phyloP scores from a whole-genome alignment of 2,888 invertebrate species.

The Gastrophysa polygoni region DNA sequence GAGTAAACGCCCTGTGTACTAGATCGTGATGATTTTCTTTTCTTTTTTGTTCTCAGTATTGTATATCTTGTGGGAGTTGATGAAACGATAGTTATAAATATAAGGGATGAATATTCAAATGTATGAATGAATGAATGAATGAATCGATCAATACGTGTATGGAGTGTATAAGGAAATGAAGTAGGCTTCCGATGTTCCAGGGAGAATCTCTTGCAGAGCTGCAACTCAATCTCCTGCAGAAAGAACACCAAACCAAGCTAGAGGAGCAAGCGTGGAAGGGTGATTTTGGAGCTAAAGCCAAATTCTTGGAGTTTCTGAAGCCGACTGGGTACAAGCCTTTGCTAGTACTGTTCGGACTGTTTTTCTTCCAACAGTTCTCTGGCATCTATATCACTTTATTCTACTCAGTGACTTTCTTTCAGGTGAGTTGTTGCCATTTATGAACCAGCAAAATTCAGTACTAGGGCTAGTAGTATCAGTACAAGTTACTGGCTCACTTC shows the following conservation, averaged over 20 bases:
- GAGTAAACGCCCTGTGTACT: too few species aligned
- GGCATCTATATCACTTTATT: slow-evolving; percentile 68
- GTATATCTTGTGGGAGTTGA: too few species aligned
- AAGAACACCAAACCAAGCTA: slow-evolving; percentile 61
- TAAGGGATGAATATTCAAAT: too few species aligned
- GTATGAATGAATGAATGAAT: too few species aligned
- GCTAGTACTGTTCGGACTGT: slow-evolving; percentile 62
- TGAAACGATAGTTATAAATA: too few species aligned
- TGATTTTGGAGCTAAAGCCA: slow-evolving; percentile 48
- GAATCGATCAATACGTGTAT: too few species aligned
- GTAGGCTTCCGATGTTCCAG: slow-evolving; percentile 50
- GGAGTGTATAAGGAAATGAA: too few species aligned
- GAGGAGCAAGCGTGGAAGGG: slow-evolving; percentile 54
- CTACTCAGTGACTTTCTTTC: slow-evolving; percentile 66
- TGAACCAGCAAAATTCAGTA: too few species aligned
- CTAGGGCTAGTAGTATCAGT: too few species aligned
- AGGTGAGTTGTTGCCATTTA: slow-evolving; percentile 59
- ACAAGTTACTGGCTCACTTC: too few species aligned
- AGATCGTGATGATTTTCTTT: too few species aligned
- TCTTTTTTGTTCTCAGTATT: too few species aligned
- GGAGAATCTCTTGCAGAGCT: slow-evolving; percentile 60
- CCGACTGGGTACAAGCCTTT: slow-evolving; percentile 67
- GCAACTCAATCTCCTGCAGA: slow-evolving; percentile 60
- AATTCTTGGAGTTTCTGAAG: slow-evolving; percentile 58
- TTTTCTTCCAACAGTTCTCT: slow-evolving; percentile 66